Percentiles rank a stretch among this genome's conserved stretches.
Evolutionary conservation across 2,113 vertebrate species (phyloP).

Genomic region (Typhlomys cinereus): DNA sequence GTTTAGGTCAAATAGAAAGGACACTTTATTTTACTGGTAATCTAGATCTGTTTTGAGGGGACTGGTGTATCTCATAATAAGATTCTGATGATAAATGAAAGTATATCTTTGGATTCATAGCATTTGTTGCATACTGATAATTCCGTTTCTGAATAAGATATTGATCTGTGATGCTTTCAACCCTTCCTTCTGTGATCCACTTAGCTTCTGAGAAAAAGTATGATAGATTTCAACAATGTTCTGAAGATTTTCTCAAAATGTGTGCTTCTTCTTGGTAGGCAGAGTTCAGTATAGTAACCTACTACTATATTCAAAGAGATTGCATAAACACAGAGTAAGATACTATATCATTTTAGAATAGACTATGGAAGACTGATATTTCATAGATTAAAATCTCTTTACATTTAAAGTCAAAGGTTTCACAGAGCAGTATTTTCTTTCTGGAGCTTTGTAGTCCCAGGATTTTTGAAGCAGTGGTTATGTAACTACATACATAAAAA

Average conservation of each 20-base stretch:
- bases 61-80: background rate
- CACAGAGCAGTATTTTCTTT: background rate
- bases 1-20: background rate
- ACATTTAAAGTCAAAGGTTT: background rate
- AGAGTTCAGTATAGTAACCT: background rate
- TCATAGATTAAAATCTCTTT: conserved; percentile 24
- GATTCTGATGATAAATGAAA: background rate
- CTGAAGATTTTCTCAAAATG: conserved; percentile 20
- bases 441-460: background rate
- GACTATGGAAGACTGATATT: background rate
- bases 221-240: conserved; percentile 19
- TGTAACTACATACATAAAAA: no score
- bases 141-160: background rate
- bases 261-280: conserved; percentile 6
- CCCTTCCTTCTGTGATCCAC: background rate
- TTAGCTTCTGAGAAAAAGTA: background rate
- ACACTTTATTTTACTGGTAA: background rate
- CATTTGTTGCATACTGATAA: background rate
- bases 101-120: background rate
- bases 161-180: background rate
- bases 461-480: background rate
- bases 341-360: background rate
- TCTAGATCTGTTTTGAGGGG: background rate
- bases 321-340: background rate
- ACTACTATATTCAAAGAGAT: background rate